Conservation (phyloP, 2,113 vertebrate species). For the Myrmecophaga tridactyla region DNA sequence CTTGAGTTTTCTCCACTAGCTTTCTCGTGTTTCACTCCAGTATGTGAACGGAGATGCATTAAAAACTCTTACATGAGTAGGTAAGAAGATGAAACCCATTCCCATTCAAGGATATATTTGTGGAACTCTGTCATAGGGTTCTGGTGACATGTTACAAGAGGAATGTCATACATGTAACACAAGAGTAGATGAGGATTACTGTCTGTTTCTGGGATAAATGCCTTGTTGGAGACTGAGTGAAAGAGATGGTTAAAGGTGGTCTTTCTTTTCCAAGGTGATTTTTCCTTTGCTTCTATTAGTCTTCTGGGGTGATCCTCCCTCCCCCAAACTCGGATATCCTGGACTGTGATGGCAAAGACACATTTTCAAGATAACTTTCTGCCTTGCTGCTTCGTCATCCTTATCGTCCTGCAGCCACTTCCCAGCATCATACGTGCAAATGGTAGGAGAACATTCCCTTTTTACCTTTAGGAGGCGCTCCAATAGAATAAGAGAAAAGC, state of each 20-base stretch:
- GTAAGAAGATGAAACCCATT: neutral
- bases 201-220: neutral
- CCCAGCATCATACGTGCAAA: neutral
- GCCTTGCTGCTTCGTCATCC: neutral
- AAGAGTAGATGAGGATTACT: too few relatives aligned
- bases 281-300: neutral
- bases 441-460: neutral
- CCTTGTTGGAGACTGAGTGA: neutral
- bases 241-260: neutral
- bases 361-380: neutral
- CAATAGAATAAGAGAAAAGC: neutral
- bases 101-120: too few relatives aligned
- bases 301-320: neutral
- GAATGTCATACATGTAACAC: fast-evolving
- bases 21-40: too few relatives aligned
- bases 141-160: neutral
- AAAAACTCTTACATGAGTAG: neutral
- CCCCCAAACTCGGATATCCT: too few relatives aligned
- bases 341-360: neutral
- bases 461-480: neutral
- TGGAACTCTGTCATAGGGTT: neutral
- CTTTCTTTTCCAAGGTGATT: neutral
- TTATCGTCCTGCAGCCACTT: neutral
- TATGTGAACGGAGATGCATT: neutral
- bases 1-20: neutral